Conservation (phyloP, 2,888 invertebrate genomes). For the Calameuta idolon region DNA sequence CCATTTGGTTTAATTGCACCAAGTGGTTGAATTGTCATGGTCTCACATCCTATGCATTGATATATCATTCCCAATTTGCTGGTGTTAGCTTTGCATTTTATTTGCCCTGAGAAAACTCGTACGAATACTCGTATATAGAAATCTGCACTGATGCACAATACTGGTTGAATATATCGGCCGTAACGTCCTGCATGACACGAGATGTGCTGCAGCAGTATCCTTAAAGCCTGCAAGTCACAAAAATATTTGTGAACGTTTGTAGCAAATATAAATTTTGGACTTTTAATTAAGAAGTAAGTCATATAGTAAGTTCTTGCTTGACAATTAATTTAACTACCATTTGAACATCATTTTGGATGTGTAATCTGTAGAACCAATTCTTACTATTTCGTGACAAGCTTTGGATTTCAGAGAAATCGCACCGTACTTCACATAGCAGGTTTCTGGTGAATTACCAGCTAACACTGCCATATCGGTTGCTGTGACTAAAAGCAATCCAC, state of each 20-base stretch:
- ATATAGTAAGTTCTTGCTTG: background rate
- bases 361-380: slow-evolving; percentile 25
- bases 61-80: slow-evolving; percentile 90
- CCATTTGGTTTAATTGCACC: slow-evolving; percentile 75
- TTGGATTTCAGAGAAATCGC: slow-evolving; percentile 87
- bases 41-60: slow-evolving; percentile 92
- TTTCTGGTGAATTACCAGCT: slow-evolving; percentile 95
- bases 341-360: background rate
- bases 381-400: slow-evolving; percentile 95
- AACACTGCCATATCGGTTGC: slow-evolving; percentile 98
- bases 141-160: slow-evolving; percentile 92
- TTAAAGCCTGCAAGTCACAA: slow-evolving; percentile 76
- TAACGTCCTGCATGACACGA: slow-evolving; percentile 94
- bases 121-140: slow-evolving; percentile 97
- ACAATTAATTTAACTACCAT: background rate
- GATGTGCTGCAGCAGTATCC: slow-evolving; percentile 91
- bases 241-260: background rate
- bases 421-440: slow-evolving; percentile 94
- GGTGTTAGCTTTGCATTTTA: slow-evolving; percentile 87
- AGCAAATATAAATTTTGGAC: background rate
- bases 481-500: slow-evolving; percentile 92
- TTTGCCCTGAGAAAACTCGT: slow-evolving; percentile 81
- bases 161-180: slow-evolving; percentile 90
- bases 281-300: background rate
- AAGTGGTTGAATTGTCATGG: slow-evolving; percentile 81